These are phyloP conservation scores for Tuberolachnus salignus DNA, from an alignment of 2,888 invertebrate species.

Conservation along the genomic window DNA sequence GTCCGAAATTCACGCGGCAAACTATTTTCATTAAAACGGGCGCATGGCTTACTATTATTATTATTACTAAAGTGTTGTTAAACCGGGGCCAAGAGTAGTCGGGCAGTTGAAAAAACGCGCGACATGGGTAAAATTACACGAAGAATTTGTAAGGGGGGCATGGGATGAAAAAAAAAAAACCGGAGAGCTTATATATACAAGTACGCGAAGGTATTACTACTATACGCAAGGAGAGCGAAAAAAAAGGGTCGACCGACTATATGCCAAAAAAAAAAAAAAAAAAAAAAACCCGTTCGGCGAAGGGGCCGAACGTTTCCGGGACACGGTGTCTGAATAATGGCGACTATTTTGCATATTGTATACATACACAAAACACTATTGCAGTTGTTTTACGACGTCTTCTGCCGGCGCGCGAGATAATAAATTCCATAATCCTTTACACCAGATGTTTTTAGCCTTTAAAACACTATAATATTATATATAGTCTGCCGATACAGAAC, in stretches of 20 bases:
- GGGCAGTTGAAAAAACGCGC: not conserved
- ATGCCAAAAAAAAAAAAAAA: no score
- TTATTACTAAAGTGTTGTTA: no score
- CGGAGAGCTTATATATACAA: not conserved
- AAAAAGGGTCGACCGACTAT: conserved; percentile 33
- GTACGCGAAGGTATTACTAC: no score
- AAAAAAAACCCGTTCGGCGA: conserved; percentile 24
- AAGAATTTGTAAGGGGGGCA: not conserved
- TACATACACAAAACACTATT: not conserved
- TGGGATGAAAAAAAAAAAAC: not conserved
- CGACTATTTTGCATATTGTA: conserved; percentile 43
- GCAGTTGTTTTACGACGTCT: conserved; percentile 42
- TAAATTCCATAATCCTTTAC: conserved; percentile 40
- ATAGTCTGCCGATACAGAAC: conserved; percentile 13
- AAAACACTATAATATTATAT: conserved; percentile 10
- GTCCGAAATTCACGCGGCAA: not conserved
- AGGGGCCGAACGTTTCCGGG: not conserved
- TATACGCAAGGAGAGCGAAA: conserved; percentile 32
- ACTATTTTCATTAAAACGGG: conserved; percentile 39
- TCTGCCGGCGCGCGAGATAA: conserved; percentile 23
- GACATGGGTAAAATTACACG: conserved; percentile 33
- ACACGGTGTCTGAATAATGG: conserved; percentile 41
- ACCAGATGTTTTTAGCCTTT: conserved; percentile 28
- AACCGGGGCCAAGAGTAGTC: no score
- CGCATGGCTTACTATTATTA: not conserved